Conservation (phyloP, 1,140 invertebrate species). For the Stegodyphus mimosarum region DNA sequence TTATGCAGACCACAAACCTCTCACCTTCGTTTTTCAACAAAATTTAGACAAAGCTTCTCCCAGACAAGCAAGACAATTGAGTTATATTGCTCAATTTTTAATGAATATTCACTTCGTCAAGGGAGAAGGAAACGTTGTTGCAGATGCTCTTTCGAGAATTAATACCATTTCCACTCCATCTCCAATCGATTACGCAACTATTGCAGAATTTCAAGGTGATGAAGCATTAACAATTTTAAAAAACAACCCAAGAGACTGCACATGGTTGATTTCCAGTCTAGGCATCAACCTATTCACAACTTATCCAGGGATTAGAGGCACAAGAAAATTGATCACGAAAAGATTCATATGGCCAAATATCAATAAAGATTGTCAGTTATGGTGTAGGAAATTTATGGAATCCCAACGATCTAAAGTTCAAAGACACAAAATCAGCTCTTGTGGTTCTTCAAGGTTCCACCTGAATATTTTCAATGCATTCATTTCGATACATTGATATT, state of each 20-base stretch:
- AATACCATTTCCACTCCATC: not conserved
- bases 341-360: too few relatives aligned
- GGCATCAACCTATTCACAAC: not conserved
- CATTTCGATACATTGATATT: conserved; percentile 72
- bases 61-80: conserved; percentile 64
- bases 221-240: too few relatives aligned
- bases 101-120: conserved; percentile 66
- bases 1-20: conserved; percentile 65
- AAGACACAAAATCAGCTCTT: conserved; percentile 49
- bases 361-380: conserved; percentile 6
- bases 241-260: too few relatives aligned
- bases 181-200: conserved; percentile 36
- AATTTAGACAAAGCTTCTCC: conserved; percentile 12
- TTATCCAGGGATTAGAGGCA: conserved; percentile 39
- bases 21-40: conserved; percentile 63
- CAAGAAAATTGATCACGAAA: not conserved
- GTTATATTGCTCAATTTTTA: conserved; percentile 67
- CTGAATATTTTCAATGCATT: conserved; percentile 67
- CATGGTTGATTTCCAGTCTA: too few relatives aligned
- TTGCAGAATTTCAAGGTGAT: conserved; percentile 13
- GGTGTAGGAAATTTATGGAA: conserved; percentile 8
- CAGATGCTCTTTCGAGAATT: conserved; percentile 50
- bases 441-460: not conserved
- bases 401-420: conserved; percentile 53
- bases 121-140: conserved; percentile 65